These are phyloP conservation scores for Escarpia spicata DNA, from an alignment of 2,888 invertebrate species.

Conservation along the genomic window DNA sequence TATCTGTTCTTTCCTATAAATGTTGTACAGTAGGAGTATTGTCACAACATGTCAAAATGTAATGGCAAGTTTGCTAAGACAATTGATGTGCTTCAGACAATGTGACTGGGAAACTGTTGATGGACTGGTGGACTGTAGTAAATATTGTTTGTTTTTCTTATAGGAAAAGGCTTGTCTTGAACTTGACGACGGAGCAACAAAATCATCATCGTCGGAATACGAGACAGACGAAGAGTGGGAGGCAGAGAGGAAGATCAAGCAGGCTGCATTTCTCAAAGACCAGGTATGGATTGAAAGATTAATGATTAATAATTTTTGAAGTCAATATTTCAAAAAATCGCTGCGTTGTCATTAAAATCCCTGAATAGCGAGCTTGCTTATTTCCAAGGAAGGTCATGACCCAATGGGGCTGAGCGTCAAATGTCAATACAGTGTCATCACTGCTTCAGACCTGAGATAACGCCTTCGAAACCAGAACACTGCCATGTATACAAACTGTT, in stretches of 20 bases:
- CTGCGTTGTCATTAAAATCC: no score
- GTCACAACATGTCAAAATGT: not conserved
- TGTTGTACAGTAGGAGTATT: not conserved
- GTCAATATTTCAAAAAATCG: no score
- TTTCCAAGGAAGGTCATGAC: not conserved
- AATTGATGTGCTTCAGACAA: not conserved
- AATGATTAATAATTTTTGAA: no score
- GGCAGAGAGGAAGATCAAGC: conserved; percentile 67
- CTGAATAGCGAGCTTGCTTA: no score
- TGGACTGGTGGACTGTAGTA: not conserved
- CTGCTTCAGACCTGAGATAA: no score
- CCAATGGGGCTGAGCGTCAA: not conserved
- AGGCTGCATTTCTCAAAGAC: conserved; percentile 78
- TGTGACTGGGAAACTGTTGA: not conserved
- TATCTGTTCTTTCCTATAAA: not conserved
- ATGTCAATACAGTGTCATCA: no score
- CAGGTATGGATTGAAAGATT: conserved; percentile 67
- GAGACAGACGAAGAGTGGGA: conserved; percentile 64
- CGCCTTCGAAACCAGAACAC: no score
- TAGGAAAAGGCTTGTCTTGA: conserved; percentile 61
- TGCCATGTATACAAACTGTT: no score
- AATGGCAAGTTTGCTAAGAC: not conserved
- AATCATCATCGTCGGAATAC: conserved; percentile 49
- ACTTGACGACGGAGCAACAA: conserved; percentile 47
- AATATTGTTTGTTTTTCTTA: conserved; percentile 20